These are phyloP conservation scores for Drosophila pseudotalamancana DNA, from an alignment of 2,888 invertebrate genomes.

Conservation along the genomic window DNA sequence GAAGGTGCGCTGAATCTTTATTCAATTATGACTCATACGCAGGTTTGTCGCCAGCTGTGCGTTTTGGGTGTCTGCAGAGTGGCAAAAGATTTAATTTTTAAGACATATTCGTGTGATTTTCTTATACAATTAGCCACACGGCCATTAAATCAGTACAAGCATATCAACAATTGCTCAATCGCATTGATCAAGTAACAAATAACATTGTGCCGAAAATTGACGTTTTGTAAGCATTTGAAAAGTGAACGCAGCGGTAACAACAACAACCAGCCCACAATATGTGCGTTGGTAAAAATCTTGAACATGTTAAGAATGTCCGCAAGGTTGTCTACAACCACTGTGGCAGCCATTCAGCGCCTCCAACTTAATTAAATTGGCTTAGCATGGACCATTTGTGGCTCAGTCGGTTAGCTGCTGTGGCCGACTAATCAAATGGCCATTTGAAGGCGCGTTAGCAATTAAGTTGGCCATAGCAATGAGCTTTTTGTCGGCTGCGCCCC, in stretches of 20 bases:
- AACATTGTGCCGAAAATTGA: conserved; percentile 71
- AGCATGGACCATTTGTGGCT: conserved; percentile 44
- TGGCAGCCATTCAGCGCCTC: conserved; percentile 48
- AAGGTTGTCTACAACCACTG: conserved; percentile 63
- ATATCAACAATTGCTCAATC: conserved; percentile 70
- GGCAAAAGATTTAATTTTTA: conserved; percentile 53
- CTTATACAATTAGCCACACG: conserved; percentile 52
- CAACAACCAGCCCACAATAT: conserved; percentile 25
- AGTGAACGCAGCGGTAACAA: conserved; percentile 62
- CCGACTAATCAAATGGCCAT: conserved; percentile 58
- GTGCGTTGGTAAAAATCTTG: conserved; percentile 73
- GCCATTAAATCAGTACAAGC: conserved; percentile 53
- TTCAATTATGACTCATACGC: conserved; percentile 49
- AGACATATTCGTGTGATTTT: conserved; percentile 32
- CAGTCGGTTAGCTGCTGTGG: conserved; percentile 10
- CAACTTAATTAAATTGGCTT: conserved; percentile 72
- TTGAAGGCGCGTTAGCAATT: conserved; percentile 44
- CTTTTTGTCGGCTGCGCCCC: conserved; percentile 44
- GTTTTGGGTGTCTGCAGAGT: conserved; percentile 53
- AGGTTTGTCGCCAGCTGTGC: conserved; percentile 58
- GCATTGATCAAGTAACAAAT: conserved; percentile 68
- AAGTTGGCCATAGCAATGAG: conserved; percentile 24
- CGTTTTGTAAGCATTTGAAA: conserved; percentile 68
- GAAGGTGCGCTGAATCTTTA: conserved; percentile 27
- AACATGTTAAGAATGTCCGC: conserved; percentile 70